phyloP scores from a whole-genome alignment of 2,113 vertebrate genomes.

The Oncorhynchus clarkii region DNA sequence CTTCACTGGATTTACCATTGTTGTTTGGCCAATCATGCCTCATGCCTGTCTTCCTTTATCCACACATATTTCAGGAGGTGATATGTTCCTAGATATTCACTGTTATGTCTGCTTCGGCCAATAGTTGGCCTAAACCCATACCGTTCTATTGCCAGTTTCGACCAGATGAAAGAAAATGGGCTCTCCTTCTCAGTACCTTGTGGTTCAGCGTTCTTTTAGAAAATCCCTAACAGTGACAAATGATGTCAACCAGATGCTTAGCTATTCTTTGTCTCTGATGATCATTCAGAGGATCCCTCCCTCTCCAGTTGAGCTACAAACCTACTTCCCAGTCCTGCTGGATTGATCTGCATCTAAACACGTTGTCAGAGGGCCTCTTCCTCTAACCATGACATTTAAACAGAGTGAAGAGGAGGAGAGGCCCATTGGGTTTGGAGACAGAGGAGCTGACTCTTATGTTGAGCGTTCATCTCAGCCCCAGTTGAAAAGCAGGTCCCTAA shows the following conservation, averaged over 20 bases:
- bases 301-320: neutral
- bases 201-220: constrained; percentile 29
- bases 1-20: neutral
- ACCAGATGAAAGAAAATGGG: constrained; percentile 27
- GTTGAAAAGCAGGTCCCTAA: constrained; percentile 40
- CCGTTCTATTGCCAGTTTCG: constrained; percentile 33
- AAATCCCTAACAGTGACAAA: constrained; percentile 20
- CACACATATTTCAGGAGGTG: neutral
- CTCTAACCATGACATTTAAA: constrained; percentile 29
- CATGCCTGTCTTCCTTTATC: constrained; percentile 31
- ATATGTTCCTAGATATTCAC: constrained; percentile 13
- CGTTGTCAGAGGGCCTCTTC: constrained; percentile 13
- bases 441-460: constrained; percentile 19
- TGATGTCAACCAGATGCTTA: constrained; percentile 3
- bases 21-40: constrained; percentile 20
- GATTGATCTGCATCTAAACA: constrained; percentile 14
- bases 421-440: neutral
- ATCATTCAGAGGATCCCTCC: neutral
- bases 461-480: constrained; percentile 20
- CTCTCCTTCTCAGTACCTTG: constrained; percentile 19
- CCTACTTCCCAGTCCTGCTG: constrained; percentile 6
- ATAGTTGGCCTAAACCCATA: constrained; percentile 25
- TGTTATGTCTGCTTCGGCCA: constrained; percentile 32
- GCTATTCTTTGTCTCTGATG: neutral
- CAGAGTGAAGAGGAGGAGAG: constrained; percentile 11